phyloP scores from a whole-genome alignment of 2,797 vertebrate species.

The Balearica regulorum region DNA sequence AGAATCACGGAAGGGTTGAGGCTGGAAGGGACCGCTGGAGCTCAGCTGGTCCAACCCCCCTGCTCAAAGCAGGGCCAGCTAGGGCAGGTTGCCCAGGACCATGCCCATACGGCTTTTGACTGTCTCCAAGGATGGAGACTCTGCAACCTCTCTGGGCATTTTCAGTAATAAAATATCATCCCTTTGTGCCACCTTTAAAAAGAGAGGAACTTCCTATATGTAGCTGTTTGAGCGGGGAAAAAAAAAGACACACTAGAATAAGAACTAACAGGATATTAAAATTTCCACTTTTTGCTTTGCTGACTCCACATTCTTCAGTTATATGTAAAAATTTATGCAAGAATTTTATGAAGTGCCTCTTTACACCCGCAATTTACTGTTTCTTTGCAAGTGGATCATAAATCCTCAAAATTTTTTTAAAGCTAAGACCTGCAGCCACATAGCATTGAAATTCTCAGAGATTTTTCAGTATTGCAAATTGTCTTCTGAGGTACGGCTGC shows the following conservation, averaged over 20 bases:
- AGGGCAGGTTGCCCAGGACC: background rate
- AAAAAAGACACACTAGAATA: background rate
- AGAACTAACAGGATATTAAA: background rate
- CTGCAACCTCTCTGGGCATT: background rate
- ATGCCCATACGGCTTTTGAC: background rate
- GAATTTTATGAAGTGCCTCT: constrained; percentile 40
- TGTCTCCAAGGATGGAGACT: background rate
- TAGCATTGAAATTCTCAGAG: background rate
- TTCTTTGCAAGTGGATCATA: constrained; percentile 42
- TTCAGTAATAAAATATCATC: background rate
- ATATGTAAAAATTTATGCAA: background rate
- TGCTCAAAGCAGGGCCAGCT: background rate
- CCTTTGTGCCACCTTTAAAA: background rate
- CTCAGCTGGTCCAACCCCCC: rapidly evolving
- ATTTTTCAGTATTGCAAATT: constrained; percentile 20
- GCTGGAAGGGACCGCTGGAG: background rate
- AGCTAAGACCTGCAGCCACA: background rate
- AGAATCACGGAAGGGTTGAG: background rate
- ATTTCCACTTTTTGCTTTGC: background rate
- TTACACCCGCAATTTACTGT: background rate
- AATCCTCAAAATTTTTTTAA: background rate
- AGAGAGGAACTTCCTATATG: background rate
- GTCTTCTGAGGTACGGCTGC: background rate
- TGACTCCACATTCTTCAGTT: background rate
- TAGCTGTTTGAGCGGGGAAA: background rate